Evolutionary conservation across 1,140 invertebrate genomes (phyloP).

Genomic region (Drosophila bocki): DNA sequence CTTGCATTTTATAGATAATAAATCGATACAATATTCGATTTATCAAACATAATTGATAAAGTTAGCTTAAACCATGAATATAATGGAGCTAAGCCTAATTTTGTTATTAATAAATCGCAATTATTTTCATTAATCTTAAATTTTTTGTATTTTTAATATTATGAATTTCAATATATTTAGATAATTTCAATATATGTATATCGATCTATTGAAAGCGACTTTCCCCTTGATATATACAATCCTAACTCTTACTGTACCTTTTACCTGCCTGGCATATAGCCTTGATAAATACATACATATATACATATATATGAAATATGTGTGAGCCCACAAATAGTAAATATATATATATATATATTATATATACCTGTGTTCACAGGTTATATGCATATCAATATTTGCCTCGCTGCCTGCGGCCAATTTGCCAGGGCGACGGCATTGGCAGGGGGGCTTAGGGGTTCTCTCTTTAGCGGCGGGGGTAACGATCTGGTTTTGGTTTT

Average conservation of each 20-base stretch:
- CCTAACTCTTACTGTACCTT: not conserved
- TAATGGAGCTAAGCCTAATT: not conserved
- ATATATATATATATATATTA: constrained; percentile 3
- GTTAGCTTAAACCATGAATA: not conserved
- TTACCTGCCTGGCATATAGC: not conserved
- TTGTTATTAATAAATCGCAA: not conserved
- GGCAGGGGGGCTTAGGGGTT: constrained; percentile 9
- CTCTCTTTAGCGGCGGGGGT: constrained; percentile 4
- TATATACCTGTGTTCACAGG: constrained; percentile 16
- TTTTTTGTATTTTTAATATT: not conserved
- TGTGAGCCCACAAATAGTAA: not conserved
- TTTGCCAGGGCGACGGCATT: constrained; percentile 45
- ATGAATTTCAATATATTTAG: not conserved
- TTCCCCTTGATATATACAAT: not conserved
- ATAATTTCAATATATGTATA: no score
- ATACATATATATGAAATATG: not conserved
- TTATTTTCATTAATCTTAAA: no score
- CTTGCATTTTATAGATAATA: no score
- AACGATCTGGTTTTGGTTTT: constrained; percentile 25
- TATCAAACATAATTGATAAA: no score
- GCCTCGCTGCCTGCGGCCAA: constrained; percentile 71
- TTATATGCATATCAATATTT: constrained; percentile 51
- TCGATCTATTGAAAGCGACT: no score
- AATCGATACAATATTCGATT: no score
- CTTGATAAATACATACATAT: not conserved